Evolutionary conservation across 2,888 invertebrate species (phyloP), one percentile per base, ranked within the genome.

Genomic region (Ectemnius continuus): DNA sequence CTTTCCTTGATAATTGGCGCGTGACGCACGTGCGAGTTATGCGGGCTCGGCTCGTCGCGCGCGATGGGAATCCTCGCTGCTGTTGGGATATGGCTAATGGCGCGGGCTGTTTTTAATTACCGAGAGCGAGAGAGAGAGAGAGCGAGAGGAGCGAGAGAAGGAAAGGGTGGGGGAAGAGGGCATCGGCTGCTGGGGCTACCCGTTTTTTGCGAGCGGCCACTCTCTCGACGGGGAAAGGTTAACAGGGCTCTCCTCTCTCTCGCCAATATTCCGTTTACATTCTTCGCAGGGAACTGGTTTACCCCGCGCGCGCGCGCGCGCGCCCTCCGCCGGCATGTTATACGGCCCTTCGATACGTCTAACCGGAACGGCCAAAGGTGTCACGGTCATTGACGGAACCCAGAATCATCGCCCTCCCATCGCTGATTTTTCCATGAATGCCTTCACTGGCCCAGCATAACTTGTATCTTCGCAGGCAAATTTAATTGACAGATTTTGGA

Each of bases 211-310:
- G 74, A 75, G 76, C 77, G 71, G 64, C 76, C 76, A 74, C 72
- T 23, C 23, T 23, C 23, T 80, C 85, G 79, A 84, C 83, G 85
- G 85, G 84, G 79, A 88, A 87, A 88, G 87, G 87, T 86, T 87
- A 88, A 88, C 87, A 84, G 88, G 87, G 87, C 87, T 85, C 36
- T 36, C 36, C n/a, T 28, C 28, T 36, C 36, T 6, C 36, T 6
- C 84, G 82, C 47, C 74, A 71, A 84, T 87, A 88, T 88, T 88
- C 86, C 88, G 87, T 88, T 88, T 88, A 83, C 85, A 86, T 87
- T 87, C 87, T 86, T 85, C 82, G 75, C 20, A 71, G 78, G 78
- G 78, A 84, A 87, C 88, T 85, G 88, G 88, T 88, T 88, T 88
- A 84, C 76, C 83, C 84, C 80, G 79, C 83, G 80, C 76, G 72